Evolutionary conservation across 2,797 vertebrate genomes (phyloP).

Genomic region (Micrastur ruficollis): DNA sequence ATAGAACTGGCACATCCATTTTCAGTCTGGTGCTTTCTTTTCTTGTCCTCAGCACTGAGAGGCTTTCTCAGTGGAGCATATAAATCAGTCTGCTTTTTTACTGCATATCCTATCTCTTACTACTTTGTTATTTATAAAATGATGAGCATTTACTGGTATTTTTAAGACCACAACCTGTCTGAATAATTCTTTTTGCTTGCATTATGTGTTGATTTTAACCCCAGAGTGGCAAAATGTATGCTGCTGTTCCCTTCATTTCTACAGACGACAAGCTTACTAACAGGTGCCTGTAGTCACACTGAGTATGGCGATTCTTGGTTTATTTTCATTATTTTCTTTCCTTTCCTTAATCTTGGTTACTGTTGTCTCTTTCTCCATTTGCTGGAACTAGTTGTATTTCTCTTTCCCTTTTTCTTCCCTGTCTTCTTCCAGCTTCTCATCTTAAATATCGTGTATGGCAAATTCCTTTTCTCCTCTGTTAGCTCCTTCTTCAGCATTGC

Average conservation of each 20-base stretch:
- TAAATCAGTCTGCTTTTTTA: neutral
- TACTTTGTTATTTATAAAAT: neutral
- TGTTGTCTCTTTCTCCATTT: neutral
- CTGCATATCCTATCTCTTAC: neutral
- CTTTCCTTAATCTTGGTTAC: neutral
- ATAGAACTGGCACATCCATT: neutral
- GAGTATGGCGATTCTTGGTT: neutral
- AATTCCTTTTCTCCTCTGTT: neutral
- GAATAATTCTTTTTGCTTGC: neutral
- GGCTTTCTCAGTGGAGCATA: neutral
- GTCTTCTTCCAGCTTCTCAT: neutral
- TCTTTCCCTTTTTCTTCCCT: neutral
- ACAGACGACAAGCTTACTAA: neutral
- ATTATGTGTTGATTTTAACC: accelerated
- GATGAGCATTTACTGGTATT: neutral
- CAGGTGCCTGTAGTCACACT: neutral
- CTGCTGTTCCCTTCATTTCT: neutral
- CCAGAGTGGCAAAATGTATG: neutral
- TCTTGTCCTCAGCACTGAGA: neutral
- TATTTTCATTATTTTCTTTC: neutral
- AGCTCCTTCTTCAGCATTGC: neutral
- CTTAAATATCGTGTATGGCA: neutral
- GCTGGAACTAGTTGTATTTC: neutral
- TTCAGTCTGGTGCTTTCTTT: neutral
- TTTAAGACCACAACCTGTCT: neutral